A percentile compares a stretch with the other conserved stretches of the same genome.
These are phyloP conservation scores for Thamnophis elegans DNA, from an alignment of 2,797 vertebrate species.

Conservation along the genomic window DNA sequence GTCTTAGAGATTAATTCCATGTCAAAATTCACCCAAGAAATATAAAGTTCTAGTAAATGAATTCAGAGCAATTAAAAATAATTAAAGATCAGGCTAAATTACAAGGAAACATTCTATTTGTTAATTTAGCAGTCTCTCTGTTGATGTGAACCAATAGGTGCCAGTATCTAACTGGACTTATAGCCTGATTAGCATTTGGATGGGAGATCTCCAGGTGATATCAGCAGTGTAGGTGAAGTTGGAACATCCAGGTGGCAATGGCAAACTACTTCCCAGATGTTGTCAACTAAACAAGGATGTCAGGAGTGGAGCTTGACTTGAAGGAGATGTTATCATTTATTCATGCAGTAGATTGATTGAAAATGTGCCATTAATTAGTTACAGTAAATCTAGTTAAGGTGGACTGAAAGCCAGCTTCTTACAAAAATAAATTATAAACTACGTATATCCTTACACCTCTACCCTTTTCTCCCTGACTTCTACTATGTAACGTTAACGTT, in stretches of 20 bases:
- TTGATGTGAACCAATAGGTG: not conserved
- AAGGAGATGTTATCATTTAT: not conserved
- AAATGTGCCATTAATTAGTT: not conserved
- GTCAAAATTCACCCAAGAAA: not conserved
- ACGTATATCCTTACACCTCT: not conserved
- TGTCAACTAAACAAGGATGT: not conserved
- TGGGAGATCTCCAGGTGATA: not conserved
- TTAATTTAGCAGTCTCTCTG: not conserved
- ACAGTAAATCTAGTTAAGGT: not conserved
- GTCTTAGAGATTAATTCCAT: not conserved
- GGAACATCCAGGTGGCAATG: not conserved
- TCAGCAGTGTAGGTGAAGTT: not conserved
- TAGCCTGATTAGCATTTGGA: not conserved
- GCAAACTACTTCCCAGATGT: not conserved
- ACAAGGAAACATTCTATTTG: not conserved
- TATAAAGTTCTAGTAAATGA: not conserved
- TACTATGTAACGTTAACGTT: not conserved
- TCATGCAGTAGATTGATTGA: not conserved
- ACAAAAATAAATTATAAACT: not conserved
- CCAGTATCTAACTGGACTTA: not conserved
- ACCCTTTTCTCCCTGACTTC: not conserved
- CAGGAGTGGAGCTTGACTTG: not conserved
- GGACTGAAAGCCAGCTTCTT: not conserved
- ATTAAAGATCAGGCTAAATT: not conserved
- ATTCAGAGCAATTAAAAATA: not conserved